These are phyloP conservation scores for Peromyscus melanophrys DNA, from an alignment of 2,797 vertebrate species.

Conservation along the genomic window DNA sequence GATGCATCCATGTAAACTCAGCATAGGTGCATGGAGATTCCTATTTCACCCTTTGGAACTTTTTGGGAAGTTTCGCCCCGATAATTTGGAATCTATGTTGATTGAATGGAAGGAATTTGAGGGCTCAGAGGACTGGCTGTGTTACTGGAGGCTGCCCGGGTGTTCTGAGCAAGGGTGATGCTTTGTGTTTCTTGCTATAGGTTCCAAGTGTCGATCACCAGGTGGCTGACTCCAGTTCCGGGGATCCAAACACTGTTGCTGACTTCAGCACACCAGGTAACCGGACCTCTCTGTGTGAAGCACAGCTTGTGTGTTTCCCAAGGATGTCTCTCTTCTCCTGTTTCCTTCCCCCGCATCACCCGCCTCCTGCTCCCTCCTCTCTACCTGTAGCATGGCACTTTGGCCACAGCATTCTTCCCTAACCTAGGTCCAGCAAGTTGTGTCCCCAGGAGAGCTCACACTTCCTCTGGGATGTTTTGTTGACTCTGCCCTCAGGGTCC, in stretches of 20 bases:
- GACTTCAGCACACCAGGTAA: slow-evolving; percentile 96
- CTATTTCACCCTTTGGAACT: neutral
- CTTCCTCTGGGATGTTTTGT: neutral
- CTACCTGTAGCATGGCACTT: neutral
- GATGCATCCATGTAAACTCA: neutral
- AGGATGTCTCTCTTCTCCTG: neutral
- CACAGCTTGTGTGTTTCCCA: neutral
- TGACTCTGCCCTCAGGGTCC: neutral
- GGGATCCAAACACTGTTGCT: slow-evolving; percentile 91
- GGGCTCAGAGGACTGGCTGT: neutral
- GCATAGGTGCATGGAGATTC: neutral
- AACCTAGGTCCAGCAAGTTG: too few species aligned
- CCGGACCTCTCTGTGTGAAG: accelerated
- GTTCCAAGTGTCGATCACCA: slow-evolving; percentile 90
- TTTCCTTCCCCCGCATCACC: neutral
- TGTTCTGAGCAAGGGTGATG: neutral
- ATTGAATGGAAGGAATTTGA: neutral
- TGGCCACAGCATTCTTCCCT: neutral
- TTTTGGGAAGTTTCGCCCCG: neutral
- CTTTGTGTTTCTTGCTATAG: slow-evolving; percentile 78
- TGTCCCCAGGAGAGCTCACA: neutral
- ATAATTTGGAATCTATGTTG: neutral
- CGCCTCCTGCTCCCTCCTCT: neutral
- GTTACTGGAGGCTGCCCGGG: neutral
- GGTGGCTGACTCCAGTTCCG: slow-evolving; percentile 91